Evolutionary conservation across 2,888 invertebrate genomes (phyloP), one percentile per base, ranked within the genome.

Genomic region (Corythucha ciliata): DNA sequence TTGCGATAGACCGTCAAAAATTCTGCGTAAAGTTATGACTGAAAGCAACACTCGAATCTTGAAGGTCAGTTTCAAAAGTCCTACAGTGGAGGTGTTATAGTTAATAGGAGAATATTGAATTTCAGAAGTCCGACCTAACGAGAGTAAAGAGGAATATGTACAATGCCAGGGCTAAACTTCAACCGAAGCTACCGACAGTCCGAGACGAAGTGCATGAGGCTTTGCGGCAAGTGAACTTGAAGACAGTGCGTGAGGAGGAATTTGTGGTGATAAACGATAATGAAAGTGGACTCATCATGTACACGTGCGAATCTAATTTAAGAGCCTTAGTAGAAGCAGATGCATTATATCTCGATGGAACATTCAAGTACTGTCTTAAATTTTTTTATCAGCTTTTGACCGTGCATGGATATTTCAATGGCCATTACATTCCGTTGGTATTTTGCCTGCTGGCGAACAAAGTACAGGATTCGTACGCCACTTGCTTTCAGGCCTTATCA

Each of bases 351-450:
- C 29, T 46, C 32, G 53, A 53, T 52, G 51, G 53, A 10, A 53
- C 32, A 21, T 53, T 53, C 33, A 42, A 53, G 20, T 53, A 51
- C 27, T 18, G 50, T 12, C 42, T 46, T 26, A 25, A 51, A 29
- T 42, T 49, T 37, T 53, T 53, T 37, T 32, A 24, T 24, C 53
- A 53, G 44, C 29, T 53, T 16, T 50, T 29, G 25, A 51, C 50
- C 12, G 36, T 53, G 26, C 53, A 53, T 26, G 50, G 26, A 25
- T 53, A 26, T n/a, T 25, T 24, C 22, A 42, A 51, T 44, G 34
- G 26, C 26, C 16, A 27, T 12, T 53, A 53, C 37, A 21, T 51
- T 12, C 45, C 45, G 14, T 36, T 53, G 34, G 45, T 52, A 25
- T 53, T 52, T 26, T 51, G 44, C 44, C 44, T 53, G 29, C 44